Percentiles rank a stretch among this genome's conserved stretches.
These are phyloP conservation scores for Aporophyla lueneburgensis DNA, from an alignment of 2,888 invertebrate species.

Conservation along the genomic window DNA sequence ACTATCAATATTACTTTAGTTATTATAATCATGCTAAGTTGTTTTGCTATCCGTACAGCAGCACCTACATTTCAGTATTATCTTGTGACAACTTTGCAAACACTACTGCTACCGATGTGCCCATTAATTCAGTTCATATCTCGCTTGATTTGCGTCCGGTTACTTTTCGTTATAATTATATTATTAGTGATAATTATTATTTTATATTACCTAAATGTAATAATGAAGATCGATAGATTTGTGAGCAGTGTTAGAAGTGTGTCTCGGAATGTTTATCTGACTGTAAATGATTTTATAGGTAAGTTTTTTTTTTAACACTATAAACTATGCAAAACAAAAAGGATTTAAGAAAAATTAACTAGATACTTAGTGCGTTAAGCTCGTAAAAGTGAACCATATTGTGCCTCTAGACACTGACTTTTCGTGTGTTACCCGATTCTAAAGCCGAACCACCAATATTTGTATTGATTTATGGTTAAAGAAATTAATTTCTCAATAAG, in stretches of 20 bases:
- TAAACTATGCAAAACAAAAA: neutral
- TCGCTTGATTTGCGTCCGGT: conserved; percentile 2
- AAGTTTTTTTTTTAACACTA: conserved; percentile 32
- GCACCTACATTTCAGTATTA: conserved; percentile 59
- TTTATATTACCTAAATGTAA: conserved; percentile 18
- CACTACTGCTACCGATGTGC: conserved; percentile 40
- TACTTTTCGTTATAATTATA: neutral
- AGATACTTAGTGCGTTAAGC: neutral
- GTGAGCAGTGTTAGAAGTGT: conserved; percentile 53
- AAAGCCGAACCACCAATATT: neutral
- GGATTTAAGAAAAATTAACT: too few species aligned
- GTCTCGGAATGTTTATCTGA: conserved; percentile 59
- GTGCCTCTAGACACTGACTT: neutral
- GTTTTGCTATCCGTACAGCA: conserved; percentile 47
- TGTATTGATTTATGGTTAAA: too few species aligned
- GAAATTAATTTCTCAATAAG: too few species aligned
- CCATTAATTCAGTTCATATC: conserved; percentile 40
- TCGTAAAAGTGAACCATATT: neutral
- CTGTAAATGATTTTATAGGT: conserved; percentile 61
- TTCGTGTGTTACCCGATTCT: neutral
- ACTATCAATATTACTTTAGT: neutral
- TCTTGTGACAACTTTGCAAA: conserved; percentile 58
- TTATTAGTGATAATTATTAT: neutral
- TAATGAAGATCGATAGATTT: conserved; percentile 53
- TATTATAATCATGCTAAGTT: conserved; percentile 17